Percentiles rank a stretch among this genome's conserved stretches.
These are phyloP conservation scores for Zosterops japonicus DNA, from an alignment of 2,113 vertebrate species.

Conservation along the genomic window DNA sequence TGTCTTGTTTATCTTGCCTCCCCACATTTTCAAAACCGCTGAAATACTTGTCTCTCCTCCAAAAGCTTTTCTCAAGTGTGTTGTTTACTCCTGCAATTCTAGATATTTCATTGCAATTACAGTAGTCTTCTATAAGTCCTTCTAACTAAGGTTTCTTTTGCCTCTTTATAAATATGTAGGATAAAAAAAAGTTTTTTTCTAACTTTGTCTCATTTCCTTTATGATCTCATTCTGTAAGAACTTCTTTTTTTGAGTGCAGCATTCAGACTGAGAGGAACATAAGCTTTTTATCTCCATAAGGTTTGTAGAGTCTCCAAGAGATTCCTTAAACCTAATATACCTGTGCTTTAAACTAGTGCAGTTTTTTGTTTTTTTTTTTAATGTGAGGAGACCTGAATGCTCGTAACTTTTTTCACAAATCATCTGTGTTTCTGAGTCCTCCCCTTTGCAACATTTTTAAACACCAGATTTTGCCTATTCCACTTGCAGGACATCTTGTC, in stretches of 20 bases:
- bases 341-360: neutral
- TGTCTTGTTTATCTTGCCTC: neutral
- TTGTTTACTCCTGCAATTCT: neutral
- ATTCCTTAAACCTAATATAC: neutral
- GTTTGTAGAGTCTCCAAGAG: neutral
- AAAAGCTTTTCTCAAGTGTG: neutral
- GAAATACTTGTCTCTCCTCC: neutral
- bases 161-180: neutral
- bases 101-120: neutral
- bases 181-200: neutral
- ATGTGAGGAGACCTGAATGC: neutral
- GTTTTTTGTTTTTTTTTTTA: neutral
- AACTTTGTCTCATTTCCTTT: neutral
- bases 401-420: neutral
- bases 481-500: neutral
- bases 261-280: neutral
- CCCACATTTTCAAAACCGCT: neutral
- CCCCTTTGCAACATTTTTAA: fast-evolving
- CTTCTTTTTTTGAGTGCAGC: neutral
- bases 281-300: neutral
- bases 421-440: neutral
- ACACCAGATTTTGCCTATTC: neutral
- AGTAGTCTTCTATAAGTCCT: neutral
- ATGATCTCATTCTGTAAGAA: neutral
- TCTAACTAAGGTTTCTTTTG: neutral